Base-by-base conservation (phyloP, 2,113 vertebrate genomes). In the Tetrao urogallus region DNA sequence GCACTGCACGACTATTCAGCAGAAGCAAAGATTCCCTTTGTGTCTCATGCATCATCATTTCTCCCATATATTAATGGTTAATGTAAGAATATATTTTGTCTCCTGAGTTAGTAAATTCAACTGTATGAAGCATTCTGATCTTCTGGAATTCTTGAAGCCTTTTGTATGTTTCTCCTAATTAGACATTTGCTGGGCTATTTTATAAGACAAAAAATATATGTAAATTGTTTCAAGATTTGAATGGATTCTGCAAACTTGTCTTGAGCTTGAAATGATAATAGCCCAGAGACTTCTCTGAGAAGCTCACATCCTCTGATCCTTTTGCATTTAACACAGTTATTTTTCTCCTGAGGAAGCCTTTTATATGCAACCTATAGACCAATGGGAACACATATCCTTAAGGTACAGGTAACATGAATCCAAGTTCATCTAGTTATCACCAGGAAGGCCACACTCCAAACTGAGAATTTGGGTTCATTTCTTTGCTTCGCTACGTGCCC, bases 391-490 rank as follows among this genome's bases (percentile, higher is more conserved):
- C 6, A n/a, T 52, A 52, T 75, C 89, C 78, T 72, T 32, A 71
- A 83, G 89, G 74, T 66, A 87, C 52, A 93, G 61, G 57, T 67
- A 87, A 84, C 87, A 79, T 89, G 84, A 65, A 72, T 11, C 32
- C 57, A 38, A 42, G 56, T 52, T 61, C 74, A 65, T 57, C 58
- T 38, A 7, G 0, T 58, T 48, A 43, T n/a, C 45, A 70, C 7
- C 54, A 88, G 30, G 15, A 83, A 60, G 20, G 40, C 50, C 61
- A 71, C 28, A 52, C 56, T 47, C 19, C 73, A 83, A 36, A 47
- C 18, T 63, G 74, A 78, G 86, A 32, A 27, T 66, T 61, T 86
- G 60, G 13, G 34, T 79, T 94, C 57, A 89, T 24, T 47, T 64
- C 77, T 30, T 56, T 90, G 60, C 57, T 89, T 82, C 4, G 4